A percentile compares a stretch with the other conserved stretches of the same genome.
Conservation (phyloP, 2,888 invertebrate genomes). For the Priocnemis perturbator region DNA sequence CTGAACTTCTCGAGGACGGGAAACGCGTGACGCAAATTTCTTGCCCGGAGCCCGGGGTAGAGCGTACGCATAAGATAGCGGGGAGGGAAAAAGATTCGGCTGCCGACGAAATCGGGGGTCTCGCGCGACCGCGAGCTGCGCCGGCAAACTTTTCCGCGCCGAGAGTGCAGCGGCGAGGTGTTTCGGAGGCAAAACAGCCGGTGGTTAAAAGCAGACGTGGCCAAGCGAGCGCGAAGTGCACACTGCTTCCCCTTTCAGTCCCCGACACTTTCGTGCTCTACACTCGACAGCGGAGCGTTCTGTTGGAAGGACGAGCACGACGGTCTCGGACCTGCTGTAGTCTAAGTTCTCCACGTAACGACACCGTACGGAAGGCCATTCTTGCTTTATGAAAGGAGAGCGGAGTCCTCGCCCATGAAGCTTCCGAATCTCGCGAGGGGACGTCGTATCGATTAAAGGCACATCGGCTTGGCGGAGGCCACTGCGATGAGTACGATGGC, state of each 20-base stretch:
- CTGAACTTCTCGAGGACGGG: too few species aligned
- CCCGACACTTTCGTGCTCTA: constrained; percentile 37
- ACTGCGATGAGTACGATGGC: too few species aligned
- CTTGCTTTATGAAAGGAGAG: constrained; percentile 18
- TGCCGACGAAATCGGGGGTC: too few species aligned
- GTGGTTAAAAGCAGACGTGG: constrained; percentile 28
- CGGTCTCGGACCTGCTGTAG: too few species aligned
- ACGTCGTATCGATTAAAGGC: constrained; percentile 13
- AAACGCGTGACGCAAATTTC: too few species aligned
- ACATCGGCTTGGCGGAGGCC: constrained; percentile 4
- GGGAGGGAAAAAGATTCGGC: too few species aligned
- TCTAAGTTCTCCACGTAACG: too few species aligned
- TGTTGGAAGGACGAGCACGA: not conserved
- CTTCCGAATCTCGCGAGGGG: constrained; percentile 18
- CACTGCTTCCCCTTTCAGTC: constrained; percentile 34
- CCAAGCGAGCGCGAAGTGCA: constrained; percentile 39
- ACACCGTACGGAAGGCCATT: not conserved
- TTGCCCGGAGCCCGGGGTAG: too few species aligned
- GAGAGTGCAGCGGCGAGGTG: too few species aligned
- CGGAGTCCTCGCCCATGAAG: constrained; percentile 27
- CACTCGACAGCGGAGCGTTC: not conserved
- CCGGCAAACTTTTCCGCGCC: too few species aligned
- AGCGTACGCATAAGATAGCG: too few species aligned
- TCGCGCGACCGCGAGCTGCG: too few species aligned
- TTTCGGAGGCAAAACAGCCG: constrained; percentile 35